A percentile compares a stretch with the other conserved stretches of the same genome.
These are phyloP conservation scores for Melanargia galathea DNA, from an alignment of 2,888 invertebrate genomes.

Conservation along the genomic window DNA sequence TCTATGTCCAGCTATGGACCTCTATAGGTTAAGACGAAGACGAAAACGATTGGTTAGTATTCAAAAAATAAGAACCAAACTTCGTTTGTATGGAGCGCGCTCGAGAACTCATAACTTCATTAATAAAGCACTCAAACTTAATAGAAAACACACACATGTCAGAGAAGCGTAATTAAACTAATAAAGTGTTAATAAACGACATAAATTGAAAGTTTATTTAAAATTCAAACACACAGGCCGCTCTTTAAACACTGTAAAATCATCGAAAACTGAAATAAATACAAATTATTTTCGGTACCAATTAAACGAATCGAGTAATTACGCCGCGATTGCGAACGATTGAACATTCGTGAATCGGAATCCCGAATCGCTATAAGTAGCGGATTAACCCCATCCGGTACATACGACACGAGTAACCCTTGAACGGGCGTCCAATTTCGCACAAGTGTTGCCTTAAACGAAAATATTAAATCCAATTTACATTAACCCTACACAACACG, in stretches of 20 bases:
- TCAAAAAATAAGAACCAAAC: no score
- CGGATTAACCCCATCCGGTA: conserved; percentile 65
- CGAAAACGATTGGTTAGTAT: no score
- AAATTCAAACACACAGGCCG: conserved; percentile 28
- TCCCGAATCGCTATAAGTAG: conserved; percentile 46
- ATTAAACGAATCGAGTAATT: conserved; percentile 39
- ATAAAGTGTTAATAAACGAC: conserved; percentile 9
- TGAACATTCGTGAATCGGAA: conserved; percentile 30
- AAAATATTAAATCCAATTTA: conserved; percentile 82
- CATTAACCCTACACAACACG: conserved; percentile 54
- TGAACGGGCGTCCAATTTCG: conserved; percentile 78
- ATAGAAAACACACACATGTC: neutral
- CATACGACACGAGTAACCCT: conserved; percentile 61
- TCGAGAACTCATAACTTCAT: no score
- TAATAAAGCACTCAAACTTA: neutral
- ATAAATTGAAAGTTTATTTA: conserved; percentile 25
- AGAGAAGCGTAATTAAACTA: conserved; percentile 10
- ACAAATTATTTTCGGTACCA: conserved; percentile 38
- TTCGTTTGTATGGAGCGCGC: no score
- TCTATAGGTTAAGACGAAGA: no score
- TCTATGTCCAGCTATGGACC: no score
- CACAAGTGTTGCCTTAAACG: conserved; percentile 75
- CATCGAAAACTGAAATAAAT: conserved; percentile 35
- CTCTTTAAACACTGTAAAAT: conserved; percentile 35
- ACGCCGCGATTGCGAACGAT: conserved; percentile 30